Base-by-base conservation (phyloP, 2,113 vertebrate genomes). In the Notarius quadriscutis region DNA sequence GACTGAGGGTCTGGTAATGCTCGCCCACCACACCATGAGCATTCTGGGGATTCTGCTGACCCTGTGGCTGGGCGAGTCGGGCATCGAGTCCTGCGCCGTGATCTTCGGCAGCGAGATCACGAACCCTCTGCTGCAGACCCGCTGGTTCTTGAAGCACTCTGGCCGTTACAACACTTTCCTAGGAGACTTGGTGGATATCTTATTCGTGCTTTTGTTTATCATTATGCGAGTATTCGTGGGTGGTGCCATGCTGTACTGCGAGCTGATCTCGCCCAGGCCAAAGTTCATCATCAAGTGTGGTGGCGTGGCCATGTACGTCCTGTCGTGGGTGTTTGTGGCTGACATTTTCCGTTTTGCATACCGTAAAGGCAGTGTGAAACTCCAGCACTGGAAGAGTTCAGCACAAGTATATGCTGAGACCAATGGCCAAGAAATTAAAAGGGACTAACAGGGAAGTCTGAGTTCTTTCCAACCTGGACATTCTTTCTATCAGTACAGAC, bases 41-140 rank as follows among this genome's bases (percentile, higher is more conserved):
- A 98, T 99, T 92, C 67, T 97, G 93, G 98, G 98, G 90, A 99
- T 99, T 93, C 86, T 96, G 27, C 87, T 96, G 12, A 97, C 97
- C 0, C 81, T 99, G 87, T 95, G 93, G n/a, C 93, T 99, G 4
- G 97, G 96, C 2, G 97, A 98, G 92, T 99, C 98, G 0, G 98
- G 96, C 63, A 96, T 95, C 0, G 98, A 99, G 92, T 95, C 96
- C 58, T 99, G 98, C 0, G 97, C 97, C 0, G 98, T 99, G 60
- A 95, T 99, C 89, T 99, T 99, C 34, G 98, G 98, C 90, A 99
- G 97, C 1, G 98, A 99, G 94, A 95, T 99, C 92, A 99, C 98
- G 84, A 99, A 99, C 94, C 98, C 98, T 0, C 95, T 99, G 81
- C 94, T 99, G 65, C 98, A 99, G 95, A 93, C 96, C 1, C 98